Conservation (phyloP, 2,797 vertebrate genomes). For the Enteromius mattozi region DNA sequence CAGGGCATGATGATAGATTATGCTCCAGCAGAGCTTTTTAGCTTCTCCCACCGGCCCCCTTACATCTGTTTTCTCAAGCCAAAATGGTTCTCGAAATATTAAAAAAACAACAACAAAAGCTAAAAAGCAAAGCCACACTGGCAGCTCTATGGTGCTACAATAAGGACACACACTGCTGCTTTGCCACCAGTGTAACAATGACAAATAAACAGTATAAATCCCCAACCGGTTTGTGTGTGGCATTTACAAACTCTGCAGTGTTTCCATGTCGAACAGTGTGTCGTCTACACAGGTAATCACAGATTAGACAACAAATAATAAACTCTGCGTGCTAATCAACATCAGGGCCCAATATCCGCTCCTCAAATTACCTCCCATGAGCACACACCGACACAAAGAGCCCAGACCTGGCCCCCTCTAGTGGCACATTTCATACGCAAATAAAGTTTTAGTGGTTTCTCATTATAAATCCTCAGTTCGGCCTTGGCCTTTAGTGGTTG, state of each 20-base stretch:
- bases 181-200: background rate
- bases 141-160: constrained; percentile 9
- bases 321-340: constrained; percentile 57
- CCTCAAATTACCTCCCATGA: constrained; percentile 45
- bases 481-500: constrained; percentile 42
- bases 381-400: constrained; percentile 15
- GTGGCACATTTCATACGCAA: constrained; percentile 8
- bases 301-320: constrained; percentile 57
- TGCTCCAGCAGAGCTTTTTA: constrained; percentile 14
- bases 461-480: constrained; percentile 44
- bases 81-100: background rate
- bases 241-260: constrained; percentile 45
- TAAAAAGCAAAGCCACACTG: constrained; percentile 15
- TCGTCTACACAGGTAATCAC: constrained; percentile 66
- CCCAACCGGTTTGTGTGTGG: constrained; percentile 31
- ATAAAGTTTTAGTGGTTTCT: constrained; percentile 10
- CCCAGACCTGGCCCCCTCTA: constrained; percentile 54
- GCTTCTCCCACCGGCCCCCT: background rate
- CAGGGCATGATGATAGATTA: background rate
- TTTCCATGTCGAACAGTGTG: constrained; percentile 55
- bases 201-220: constrained; percentile 6
- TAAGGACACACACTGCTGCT: background rate
- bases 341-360: constrained; percentile 44
- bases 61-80: background rate
- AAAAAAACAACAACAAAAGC: background rate